Base-by-base conservation (phyloP, 2,888 invertebrate genomes). In the Melolontha melolontha region DNA sequence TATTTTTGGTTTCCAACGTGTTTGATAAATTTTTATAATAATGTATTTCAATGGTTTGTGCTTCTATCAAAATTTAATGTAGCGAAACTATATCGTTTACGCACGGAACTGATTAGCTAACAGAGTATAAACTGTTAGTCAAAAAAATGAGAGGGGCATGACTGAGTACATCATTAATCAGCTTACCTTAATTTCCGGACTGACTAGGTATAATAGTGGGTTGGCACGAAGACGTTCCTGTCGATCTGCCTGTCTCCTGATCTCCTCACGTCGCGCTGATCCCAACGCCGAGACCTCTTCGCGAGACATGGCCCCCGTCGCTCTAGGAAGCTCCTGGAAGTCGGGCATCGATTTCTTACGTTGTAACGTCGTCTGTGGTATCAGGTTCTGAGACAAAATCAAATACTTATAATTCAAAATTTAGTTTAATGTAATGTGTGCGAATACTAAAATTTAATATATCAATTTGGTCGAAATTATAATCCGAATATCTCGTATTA, bases 311-410 rank as follows among this genome's bases (percentile, higher is more conserved):
- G 91, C 91, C 75, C 92, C 91, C 67, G 91, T 89, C 75, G 92
- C 89, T 69, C 92, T 90, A 67, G 95, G 92, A 83, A 94, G 88
- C 72, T 91, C 91, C 79, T 94, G 93, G 79, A 96, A 92, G 85
- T 98, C 98, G 64, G 98, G 98, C 85, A 99, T 89, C 75, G 97
- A 98, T 85, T 98, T 98, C 86, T 97, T 96, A 77, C 95, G 89
- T 85, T 94, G 95, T 77, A 96, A 87, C 77, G 92, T 88, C 81
- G 91, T 90, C 80, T 90, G 90, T 75, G 90, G 90, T 81, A 92
- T 92, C 83, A 93, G 84, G 86, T 91, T 92, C 93, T 94, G 86
- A 70, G 85, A 83, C 75, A 71, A 70, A 68, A 72, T 29, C 16
- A 39, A 49, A 17, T 17, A 34, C 44, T 62, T 59, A 54, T 52